Evolutionary conservation across 1,140 invertebrate species (phyloP).

Genomic region (Atopsyche davidsoni): DNA sequence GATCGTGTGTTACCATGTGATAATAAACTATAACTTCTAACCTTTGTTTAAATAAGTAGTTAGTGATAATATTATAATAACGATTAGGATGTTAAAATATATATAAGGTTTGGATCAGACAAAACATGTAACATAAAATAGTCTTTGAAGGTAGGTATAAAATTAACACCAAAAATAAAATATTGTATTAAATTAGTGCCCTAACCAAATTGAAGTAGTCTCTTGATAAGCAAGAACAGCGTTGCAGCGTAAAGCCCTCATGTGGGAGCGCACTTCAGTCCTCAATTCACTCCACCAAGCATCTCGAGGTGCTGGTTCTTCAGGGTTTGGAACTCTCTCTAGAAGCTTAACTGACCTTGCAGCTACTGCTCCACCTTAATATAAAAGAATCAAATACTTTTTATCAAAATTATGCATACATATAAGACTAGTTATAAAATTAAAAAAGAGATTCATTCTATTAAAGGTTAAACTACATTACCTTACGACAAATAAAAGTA

Average conservation of each 20-base stretch:
- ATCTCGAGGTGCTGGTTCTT: conserved; percentile 86
- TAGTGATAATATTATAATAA: too few relatives aligned
- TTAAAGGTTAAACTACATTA: too few relatives aligned
- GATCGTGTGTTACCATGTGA: too few relatives aligned
- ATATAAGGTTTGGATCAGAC: too few relatives aligned
- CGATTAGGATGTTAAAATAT: too few relatives aligned
- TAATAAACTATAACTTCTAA: too few relatives aligned
- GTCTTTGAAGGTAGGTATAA: too few relatives aligned
- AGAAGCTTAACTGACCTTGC: conserved; percentile 83
- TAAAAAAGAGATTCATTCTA: not conserved
- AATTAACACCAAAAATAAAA: conserved; percentile 1
- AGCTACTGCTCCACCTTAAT: conserved; percentile 82
- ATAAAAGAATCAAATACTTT: too few relatives aligned
- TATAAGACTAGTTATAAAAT: not conserved
- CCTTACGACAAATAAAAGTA: too few relatives aligned
- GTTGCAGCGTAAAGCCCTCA: conserved; percentile 82
- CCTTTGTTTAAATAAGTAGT: too few relatives aligned
- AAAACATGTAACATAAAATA: too few relatives aligned
- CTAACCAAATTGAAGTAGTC: conserved; percentile 81
- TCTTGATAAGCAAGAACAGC: conserved; percentile 91
- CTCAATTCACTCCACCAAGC: conserved; percentile 93
- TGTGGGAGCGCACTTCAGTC: conserved; percentile 90
- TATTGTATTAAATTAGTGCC: conserved; percentile 24
- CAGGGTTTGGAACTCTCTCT: conserved; percentile 71
- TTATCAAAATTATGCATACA: too few relatives aligned